Evolutionary conservation across 2,888 invertebrate species (phyloP), one percentile per base, ranked within the genome.

Genomic region (Eurytoma californica): DNA sequence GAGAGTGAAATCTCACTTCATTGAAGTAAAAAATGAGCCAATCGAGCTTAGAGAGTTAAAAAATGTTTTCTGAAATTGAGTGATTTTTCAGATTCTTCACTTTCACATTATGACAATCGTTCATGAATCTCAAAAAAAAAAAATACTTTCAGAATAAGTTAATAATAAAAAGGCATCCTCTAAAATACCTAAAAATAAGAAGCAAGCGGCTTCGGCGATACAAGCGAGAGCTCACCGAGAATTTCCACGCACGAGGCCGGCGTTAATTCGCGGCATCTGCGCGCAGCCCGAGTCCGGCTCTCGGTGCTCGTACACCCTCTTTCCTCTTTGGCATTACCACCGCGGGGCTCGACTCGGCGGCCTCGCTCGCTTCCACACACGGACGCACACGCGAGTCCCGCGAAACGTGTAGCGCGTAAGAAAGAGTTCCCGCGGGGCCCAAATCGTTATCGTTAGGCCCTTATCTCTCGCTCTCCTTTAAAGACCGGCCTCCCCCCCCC

Each of bases 391-490:
- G 13, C 24, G 12, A 13, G 14, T 18, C 16, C 57, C 39, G 57
- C 79, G 79, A 77, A 80, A 82, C 82, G 84, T 85, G 84, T 84
- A 85, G 84, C 84, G 85, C 84, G 84, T 84, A 86, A 84, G 83
- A 83, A 84, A 86, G 85, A 86, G 86, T 88, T 87, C 87, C 88
- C 88, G 86, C 87, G 86, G 88, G 88, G 88, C 86, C 85, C 85
- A 87, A 80, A 88, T 88, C 88, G 87, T 90, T 89, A 90, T 89
- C 89, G 87, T 84, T 84, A 83, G 83, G 83, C 86, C 86, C 88
- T 89, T 89, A 89, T 89, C 89, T 89, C 86, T 89, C 86, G 84
- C 70, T 75, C 72, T 69, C 69, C 68, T 85, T 86, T 86, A 83
- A 85, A 85, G 86, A 85, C 87, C 87, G 39, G 84, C 86, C 84